Evolutionary conservation across 2,888 invertebrate genomes (phyloP), one percentile per base, ranked within the genome.

Genomic region (Diadromus collaris): DNA sequence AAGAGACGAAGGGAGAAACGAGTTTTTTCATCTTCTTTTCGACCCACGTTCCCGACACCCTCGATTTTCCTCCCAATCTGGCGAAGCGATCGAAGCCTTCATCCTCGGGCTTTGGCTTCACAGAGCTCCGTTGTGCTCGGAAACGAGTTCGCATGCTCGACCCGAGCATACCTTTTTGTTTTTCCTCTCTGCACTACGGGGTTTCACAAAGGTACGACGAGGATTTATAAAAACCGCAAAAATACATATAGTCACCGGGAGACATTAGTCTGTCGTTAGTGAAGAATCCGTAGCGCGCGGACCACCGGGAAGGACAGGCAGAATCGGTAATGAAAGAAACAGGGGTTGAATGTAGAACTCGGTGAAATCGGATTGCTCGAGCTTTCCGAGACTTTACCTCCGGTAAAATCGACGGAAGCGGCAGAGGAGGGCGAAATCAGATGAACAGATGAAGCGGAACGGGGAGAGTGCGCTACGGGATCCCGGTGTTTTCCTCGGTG

Each of bases 401-500:
- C 44, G 75, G 27, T 56, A 56, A 29, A 56, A 56, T 16, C n/a
- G n/a, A n/a, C n/a, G n/a, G 29, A 10, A 56, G 46, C 16, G 24
- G 27, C 19, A 5, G 19, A 27, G 44, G 44, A 24, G 38, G 27
- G 24, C 13, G 13, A 29, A 48, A 64, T 44, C 74, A 21, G 65
- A 58, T 63, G 54, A 56, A 56, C 27, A 56, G 27, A 56, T 65
- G 72, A 44, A 72, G 54, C 64, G 54, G 32, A 38, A 76, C 54
- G 38, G n/a, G n/a, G n/a, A 79, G 81, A 78, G 80, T 76, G 74
- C 7, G 54, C 54, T 56, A 4, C 38, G 38, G 38, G 38, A n/a
- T 38, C 38, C 5, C 27, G 54, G 54, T 56, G 54, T 56, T 56
- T 56, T 56, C 54, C 54, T 27, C 54, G 27, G 27, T 56, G 16